Base-by-base conservation (phyloP, 2,888 invertebrate genomes). In the Belgica antarctica region DNA sequence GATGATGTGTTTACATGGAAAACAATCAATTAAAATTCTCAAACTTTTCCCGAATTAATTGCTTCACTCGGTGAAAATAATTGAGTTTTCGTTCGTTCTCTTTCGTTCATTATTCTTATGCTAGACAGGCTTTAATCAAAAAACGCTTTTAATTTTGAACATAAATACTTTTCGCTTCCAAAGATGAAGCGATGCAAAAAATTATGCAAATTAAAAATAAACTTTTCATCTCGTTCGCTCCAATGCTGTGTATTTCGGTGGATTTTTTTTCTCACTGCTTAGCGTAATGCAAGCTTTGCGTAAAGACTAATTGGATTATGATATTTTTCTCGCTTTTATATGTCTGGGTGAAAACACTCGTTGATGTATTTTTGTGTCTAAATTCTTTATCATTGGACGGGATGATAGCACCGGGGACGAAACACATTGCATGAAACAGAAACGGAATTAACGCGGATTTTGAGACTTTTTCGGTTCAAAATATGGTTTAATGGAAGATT, bases 191-290 rank as follows among this genome's bases (percentile, higher is more conserved):
- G 25, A 65, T 46, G 63, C 46, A 25, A 12, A 46, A 46, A 46
- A 65, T 46, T 65, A 65, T 65, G 63, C 63, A 65, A 65, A 65
- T 65, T 22, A 65, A 65, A 25, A 46, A 7, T 41, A 65, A 65
- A 65, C 24, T 65, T 65, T 65, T 65, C 25, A 46, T 41, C 7
- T 47, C 17, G 17, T 65, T n/a, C n/a, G n/a, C n/a, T n/a, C n/a
- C n/a, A n/a, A n/a, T n/a, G n/a, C n/a, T n/a, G n/a, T n/a, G n/a
- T n/a, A n/a, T n/a, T n/a, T n/a, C n/a, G n/a, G n/a, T n/a, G n/a
- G n/a, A n/a, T 65, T 31, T 47, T 66, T 46, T 1, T 47, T 46
- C 19, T 52, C 12, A 12, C 5, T 36, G 17, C 17, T 22, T 36
- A 27, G 10, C 31, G 27, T 28, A 62, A 62, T 31, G 17, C 15